A percentile compares a stretch with the other conserved stretches of the same genome.
These are phyloP conservation scores for Momotus momota DNA, from an alignment of 2,797 vertebrate species.

Conservation along the genomic window DNA sequence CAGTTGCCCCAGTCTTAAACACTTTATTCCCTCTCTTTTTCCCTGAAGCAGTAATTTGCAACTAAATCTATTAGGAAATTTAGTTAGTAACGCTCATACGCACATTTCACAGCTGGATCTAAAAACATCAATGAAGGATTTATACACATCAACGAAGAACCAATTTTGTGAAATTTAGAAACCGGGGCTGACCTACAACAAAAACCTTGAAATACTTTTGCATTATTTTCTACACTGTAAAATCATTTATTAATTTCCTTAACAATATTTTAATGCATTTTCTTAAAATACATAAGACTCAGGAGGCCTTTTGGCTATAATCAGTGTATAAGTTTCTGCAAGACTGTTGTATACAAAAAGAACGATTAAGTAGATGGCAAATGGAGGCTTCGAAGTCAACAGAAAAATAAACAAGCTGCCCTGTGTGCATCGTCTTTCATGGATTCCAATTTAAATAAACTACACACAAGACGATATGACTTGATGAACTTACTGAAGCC, in stretches of 20 bases:
- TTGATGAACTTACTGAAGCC: background rate
- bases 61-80: background rate
- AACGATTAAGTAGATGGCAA: background rate
- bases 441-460: background rate
- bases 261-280: background rate
- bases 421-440: background rate
- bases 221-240: background rate
- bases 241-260: background rate
- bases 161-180: background rate
- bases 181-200: background rate
- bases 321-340: background rate
- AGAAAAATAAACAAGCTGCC: conserved; percentile 32
- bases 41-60: background rate
- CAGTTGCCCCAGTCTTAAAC: background rate
- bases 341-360: background rate
- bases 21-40: background rate
- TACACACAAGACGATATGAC: background rate
- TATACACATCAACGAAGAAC: background rate
- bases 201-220: background rate
- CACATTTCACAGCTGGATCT: background rate
- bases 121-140: background rate
- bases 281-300: background rate
- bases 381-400: background rate
- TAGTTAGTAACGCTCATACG: background rate
- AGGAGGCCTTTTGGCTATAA: background rate